Evolutionary conservation across 2,888 invertebrate species (phyloP), one percentile per base, ranked within the genome.

Genomic region (Apodemia hepburni): DNA sequence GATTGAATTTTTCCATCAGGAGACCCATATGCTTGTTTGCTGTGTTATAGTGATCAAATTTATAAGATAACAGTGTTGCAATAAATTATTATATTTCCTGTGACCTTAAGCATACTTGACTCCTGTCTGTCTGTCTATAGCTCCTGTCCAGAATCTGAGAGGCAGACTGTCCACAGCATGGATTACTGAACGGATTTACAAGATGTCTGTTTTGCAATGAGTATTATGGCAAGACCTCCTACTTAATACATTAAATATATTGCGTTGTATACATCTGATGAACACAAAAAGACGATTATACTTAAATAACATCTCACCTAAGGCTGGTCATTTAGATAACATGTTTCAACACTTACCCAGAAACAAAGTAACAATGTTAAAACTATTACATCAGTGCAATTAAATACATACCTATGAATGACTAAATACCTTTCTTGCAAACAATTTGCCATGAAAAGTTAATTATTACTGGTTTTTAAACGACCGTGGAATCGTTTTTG

Each of bases 351-450:
- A 57, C 57, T 29, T 47, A 15, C 27, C 27, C 57, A 57, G 57
- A 57, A 27, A 57, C 57, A 57, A 29, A 57, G 57, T 57, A 57
- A 57, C 57, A 57, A 57, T 57, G 57, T 57, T 57, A 29, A 57
- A 29, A 57, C 29, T 57, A 57, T 57, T 57, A 57, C 57, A 29
- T 57, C 29, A 57, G 15, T 57, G 57, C 22, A 57, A 57, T 57
- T 57, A 57, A 57, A 22, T 27, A 15, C 54, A 57, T 57, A n/a
- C 27, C 27, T 29, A 57, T n/a, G 29, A 57, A 29, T 57, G 27
- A 57, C 29, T 27, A 27, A 57, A 57, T n/a, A n/a, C 12, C 29
- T 47, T 47, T 17, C 47, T 47, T 47, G 17, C 3, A 47, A 47
- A 47, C 47, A 47, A 47, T 47, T 45, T 6, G n/a, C 45, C 45